A percentile compares a stretch with the other conserved stretches of the same genome.
phyloP scores from a whole-genome alignment of 2,888 invertebrate species.

The Drosophila meridionalis region DNA sequence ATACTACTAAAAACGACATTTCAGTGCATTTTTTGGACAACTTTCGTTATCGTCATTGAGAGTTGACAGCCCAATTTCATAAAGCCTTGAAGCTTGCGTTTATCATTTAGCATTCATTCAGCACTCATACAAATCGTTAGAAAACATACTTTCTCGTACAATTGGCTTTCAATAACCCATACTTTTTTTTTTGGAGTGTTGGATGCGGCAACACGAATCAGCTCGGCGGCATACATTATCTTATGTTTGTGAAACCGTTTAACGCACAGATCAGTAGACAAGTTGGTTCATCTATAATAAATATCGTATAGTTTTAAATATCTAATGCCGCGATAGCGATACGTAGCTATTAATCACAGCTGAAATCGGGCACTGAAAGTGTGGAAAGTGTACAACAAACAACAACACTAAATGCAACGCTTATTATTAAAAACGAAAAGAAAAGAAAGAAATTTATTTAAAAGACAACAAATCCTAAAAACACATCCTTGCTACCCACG shows the following conservation, averaged over 20 bases:
- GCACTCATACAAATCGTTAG: constrained; percentile 33
- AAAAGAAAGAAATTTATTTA: constrained; percentile 21
- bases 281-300: constrained; percentile 54
- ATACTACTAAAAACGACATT: constrained; percentile 53
- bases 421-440: constrained; percentile 29
- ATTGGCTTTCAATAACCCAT: constrained; percentile 57
- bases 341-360: constrained; percentile 67
- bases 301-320: constrained; percentile 44
- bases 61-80: constrained; percentile 43
- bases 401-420: constrained; percentile 63
- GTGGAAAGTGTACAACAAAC: constrained; percentile 52
- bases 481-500: constrained; percentile 60
- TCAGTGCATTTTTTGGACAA: constrained; percentile 54
- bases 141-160: constrained; percentile 36
- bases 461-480: constrained; percentile 61
- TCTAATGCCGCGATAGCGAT: constrained; percentile 84
- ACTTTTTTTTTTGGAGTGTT: constrained; percentile 28
- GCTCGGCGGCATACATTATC: constrained; percentile 62
- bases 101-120: constrained; percentile 50
- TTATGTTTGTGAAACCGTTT: constrained; percentile 34
- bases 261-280: constrained; percentile 71
- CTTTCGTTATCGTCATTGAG: constrained; percentile 34
- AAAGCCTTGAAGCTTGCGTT: constrained; percentile 61
- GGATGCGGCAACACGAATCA: constrained; percentile 25
- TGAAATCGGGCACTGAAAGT: constrained; percentile 43